Base-by-base conservation (phyloP, 1,140 invertebrate species). In the Colletes gigas region DNA sequence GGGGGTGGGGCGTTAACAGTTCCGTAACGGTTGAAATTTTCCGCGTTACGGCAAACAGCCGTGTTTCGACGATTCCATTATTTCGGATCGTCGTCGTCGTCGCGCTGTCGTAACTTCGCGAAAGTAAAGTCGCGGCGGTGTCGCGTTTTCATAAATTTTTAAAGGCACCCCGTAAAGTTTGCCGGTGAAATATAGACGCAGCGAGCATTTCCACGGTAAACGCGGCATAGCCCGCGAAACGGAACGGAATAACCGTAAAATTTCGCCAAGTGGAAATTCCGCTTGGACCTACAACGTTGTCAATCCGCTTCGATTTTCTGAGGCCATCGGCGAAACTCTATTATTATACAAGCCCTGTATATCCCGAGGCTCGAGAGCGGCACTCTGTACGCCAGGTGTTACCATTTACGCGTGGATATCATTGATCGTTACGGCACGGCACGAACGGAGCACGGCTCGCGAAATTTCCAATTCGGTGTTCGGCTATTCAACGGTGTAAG, bases 391-490 rank as follows among this genome's bases (percentile, higher is more conserved):
- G 39, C 39, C 50, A 78, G 63, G 15, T 83, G 63, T 77, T 76
- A 7, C 41, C 62, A 44, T 72, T 83, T 78, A 78, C n/a, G 39
- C 60, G 57, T 67, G 19, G 47, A 59, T 80, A 80, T 6, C 69
- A 54, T 47, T 59, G 63, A 68, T 73, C 62, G 55, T 72, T 82
- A 72, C 57, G 54, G 67, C 39, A 19, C 19, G 41, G 73, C 55
- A 39, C 63, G 17, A 39, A 39, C 4, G n/a, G 30, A 30, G 30
- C 30, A 55, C 71, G 21, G 52, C 12, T 7, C 63, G 71, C 52
- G 57, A 78, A 83, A 84, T 60, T 57, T 66, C 44, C 63, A 52
- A 41, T 80, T 80, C 41, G 50, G 10, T 17, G 67, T 65, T 71
- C 59, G 47, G 67, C 19, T 19, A 68, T 69, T 69, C 66, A n/a